phyloP scores from a whole-genome alignment of 2,888 invertebrate genomes.

The Stramonita haemastoma region DNA sequence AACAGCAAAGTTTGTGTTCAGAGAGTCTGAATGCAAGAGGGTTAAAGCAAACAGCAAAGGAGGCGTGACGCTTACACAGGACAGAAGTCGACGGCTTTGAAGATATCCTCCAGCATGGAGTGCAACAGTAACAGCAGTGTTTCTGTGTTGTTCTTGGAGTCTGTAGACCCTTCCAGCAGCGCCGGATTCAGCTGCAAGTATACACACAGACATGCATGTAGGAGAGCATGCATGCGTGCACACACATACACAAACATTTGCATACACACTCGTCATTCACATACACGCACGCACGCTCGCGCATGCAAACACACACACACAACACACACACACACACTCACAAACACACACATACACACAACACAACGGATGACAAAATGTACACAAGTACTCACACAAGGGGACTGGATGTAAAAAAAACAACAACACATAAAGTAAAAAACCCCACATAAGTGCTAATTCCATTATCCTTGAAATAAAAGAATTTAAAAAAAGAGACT shows the following conservation, averaged over 20 bases:
- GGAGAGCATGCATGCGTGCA: too few species aligned
- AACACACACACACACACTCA: neutral
- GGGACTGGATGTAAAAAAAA: too few species aligned
- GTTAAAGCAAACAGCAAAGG: neutral
- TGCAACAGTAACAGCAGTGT: slow-evolving; percentile 91
- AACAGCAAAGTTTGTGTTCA: too few species aligned
- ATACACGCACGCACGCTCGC: slow-evolving; percentile 51
- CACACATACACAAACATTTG: neutral
- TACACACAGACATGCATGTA: neutral
- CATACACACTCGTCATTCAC: too few species aligned
- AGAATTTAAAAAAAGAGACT: too few species aligned
- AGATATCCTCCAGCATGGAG: slow-evolving; percentile 92
- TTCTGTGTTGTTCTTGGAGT: slow-evolving; percentile 96
- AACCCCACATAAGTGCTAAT: too few species aligned
- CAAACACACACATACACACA: neutral
- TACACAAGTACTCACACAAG: too few species aligned
- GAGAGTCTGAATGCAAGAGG: too few species aligned
- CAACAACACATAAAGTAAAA: too few species aligned
- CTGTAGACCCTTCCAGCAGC: slow-evolving; percentile 96
- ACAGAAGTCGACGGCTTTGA: slow-evolving; percentile 94
- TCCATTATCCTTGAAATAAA: too few species aligned
- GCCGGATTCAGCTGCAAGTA: slow-evolving; percentile 87
- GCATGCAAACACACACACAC: neutral
- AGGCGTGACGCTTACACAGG: slow-evolving; percentile 81
- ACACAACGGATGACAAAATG: too few species aligned